phyloP scores from a whole-genome alignment of 2,797 vertebrate species.

The Paramormyrops hopkinsi region DNA sequence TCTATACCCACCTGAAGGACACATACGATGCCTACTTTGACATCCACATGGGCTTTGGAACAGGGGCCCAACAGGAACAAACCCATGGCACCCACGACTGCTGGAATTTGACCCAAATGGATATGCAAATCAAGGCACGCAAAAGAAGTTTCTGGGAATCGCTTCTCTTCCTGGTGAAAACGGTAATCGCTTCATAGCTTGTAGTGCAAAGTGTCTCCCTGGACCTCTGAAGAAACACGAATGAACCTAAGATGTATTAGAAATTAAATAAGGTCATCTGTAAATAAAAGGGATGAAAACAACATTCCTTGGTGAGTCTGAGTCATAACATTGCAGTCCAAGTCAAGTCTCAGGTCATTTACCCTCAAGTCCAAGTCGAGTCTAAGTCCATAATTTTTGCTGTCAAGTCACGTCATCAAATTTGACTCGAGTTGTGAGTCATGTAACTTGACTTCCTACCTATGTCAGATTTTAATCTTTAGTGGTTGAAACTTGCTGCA shows the following conservation, averaged over 20 bases:
- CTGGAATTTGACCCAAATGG: background rate
- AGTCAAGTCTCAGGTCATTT: background rate
- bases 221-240: background rate
- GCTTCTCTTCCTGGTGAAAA: background rate
- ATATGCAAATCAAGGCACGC: background rate
- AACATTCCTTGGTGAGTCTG: background rate
- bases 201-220: conserved; percentile 3
- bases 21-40: background rate
- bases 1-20: background rate
- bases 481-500: background rate
- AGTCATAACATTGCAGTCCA: background rate
- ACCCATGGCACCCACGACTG: background rate
- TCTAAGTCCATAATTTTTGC: background rate
- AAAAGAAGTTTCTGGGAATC: background rate
- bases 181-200: background rate
- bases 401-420: background rate
- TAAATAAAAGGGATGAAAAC: background rate
- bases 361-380: background rate
- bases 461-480: background rate
- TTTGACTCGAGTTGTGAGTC: background rate
- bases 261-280: background rate
- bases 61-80: background rate
- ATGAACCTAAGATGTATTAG: background rate
- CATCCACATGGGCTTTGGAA: background rate
- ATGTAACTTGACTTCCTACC: background rate